Evolutionary conservation across 2,113 vertebrate species (phyloP).

Genomic region (Nothobranchius furzeri): DNA sequence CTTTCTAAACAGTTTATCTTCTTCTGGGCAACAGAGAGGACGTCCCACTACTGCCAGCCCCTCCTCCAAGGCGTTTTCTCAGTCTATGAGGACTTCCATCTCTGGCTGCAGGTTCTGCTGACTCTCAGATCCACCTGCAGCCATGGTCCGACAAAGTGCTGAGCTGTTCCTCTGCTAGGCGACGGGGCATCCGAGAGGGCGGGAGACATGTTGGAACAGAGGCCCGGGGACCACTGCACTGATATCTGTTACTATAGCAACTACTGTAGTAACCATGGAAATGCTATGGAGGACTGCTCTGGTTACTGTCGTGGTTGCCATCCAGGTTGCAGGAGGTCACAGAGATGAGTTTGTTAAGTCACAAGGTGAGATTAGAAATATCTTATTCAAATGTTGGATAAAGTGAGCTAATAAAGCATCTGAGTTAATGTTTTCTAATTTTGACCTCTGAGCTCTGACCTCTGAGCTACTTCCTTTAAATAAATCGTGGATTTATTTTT

Average conservation of each 20-base stretch:
- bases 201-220: slow-evolving; percentile 97
- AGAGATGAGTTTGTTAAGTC: slow-evolving; percentile 75
- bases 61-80: slow-evolving; percentile 1
- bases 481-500: too few species aligned
- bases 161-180: slow-evolving; percentile 77
- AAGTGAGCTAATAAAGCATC: too few species aligned
- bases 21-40: slow-evolving; percentile 44
- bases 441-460: slow-evolving; percentile 70
- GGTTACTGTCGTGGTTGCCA: slow-evolving; percentile 79
- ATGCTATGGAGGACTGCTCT: slow-evolving; percentile 86
- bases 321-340: slow-evolving; percentile 71
- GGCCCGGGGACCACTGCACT: slow-evolving; percentile 82
- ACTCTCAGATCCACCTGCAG: slow-evolving; percentile 19
- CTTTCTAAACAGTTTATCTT: slow-evolving; percentile 40
- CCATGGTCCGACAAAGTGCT: slow-evolving; percentile 66
- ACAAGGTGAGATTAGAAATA: slow-evolving; percentile 83
- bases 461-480: slow-evolving; percentile 31
- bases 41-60: slow-evolving; percentile 12
- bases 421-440: slow-evolving; percentile 54
- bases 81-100: slow-evolving; percentile 37
- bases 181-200: slow-evolving; percentile 77
- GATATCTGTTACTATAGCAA: slow-evolving; percentile 81
- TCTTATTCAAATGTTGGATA: too few species aligned
- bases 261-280: slow-evolving; percentile 88
- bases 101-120: slow-evolving; percentile 27